Base-by-base conservation (phyloP, 1,140 invertebrate genomes). In the Hormaphis cornu region DNA sequence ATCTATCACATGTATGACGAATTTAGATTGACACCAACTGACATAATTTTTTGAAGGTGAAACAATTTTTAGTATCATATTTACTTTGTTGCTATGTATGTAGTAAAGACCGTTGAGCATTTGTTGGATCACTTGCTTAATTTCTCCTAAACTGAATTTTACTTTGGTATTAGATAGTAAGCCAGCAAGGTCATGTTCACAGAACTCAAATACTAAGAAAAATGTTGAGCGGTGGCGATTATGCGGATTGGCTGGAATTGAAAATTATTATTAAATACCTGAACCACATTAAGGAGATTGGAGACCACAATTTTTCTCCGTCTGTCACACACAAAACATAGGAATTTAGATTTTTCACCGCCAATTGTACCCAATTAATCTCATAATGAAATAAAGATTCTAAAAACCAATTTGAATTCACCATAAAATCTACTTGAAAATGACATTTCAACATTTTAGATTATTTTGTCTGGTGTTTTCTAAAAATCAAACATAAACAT, bases 121-220 rank as follows among this genome's bases (percentile, higher is more conserved):
- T 77, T 99, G 97, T 78, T 98, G 93, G 87, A 99, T 95, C 2
- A 95, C 93, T 81, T 95, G 96, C 76, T 99, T 99, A 42, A 98
- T 97, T 82, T 99, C 95, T 7, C 93, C 93, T 74, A 98, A 82
- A 82, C 87, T 88, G 78, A 99, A 98, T 82, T 96, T 96, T 0
- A 99, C 95, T 78, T 95, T 94, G 7, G 89, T 87, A 80, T 98
- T 98, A 9, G 93, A 97, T 6, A 99, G 78, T 33, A 99, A 81
- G 7, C 97, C 97, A 30, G 97, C 97, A 52, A 99, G 81, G 81
- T 99, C 97, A 77, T 99, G 97, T 78, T 99, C 97, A 80, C 96
- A 98, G 77, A 99, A 99, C 74, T 99, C 96, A 81, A 99, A 99
- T 1, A 99, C 91, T 71, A 99, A 80, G 77, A 95, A 99, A 77